Evolutionary conservation across 2,888 invertebrate genomes (phyloP).

Genomic region (Aethes cnicana): DNA sequence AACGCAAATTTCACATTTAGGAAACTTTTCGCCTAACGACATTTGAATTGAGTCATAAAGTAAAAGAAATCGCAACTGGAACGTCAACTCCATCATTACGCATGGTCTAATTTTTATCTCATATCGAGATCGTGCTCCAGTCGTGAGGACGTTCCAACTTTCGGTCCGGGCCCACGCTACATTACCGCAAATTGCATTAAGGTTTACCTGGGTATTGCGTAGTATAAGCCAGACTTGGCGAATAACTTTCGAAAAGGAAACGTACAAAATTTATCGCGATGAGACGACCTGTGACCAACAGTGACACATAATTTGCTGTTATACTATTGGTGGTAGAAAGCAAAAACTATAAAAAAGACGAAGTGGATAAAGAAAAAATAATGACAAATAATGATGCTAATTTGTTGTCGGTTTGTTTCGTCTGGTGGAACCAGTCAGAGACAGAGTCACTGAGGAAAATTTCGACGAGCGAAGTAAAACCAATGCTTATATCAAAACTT

Average conservation of each 20-base stretch:
- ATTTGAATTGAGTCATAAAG: too few species aligned
- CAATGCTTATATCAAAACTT: conserved; percentile 17
- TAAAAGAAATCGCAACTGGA: not conserved
- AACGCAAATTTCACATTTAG: too few species aligned
- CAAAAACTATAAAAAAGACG: too few species aligned
- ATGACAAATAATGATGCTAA: too few species aligned
- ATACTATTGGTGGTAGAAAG: too few species aligned
- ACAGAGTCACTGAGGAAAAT: not conserved
- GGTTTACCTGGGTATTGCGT: conserved; percentile 55
- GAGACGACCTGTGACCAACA: too few species aligned
- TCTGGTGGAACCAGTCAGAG: not conserved
- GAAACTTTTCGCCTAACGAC: too few species aligned
- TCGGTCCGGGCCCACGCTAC: conserved; percentile 47
- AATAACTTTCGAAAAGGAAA: not conserved
- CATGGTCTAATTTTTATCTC: conserved; percentile 16
- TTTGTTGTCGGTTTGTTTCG: too few species aligned
- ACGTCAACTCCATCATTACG: not conserved
- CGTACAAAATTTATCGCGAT: too few species aligned
- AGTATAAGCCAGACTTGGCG: conserved; percentile 47
- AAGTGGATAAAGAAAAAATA: too few species aligned
- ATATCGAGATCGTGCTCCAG: conserved; percentile 31
- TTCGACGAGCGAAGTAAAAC: conserved; percentile 31
- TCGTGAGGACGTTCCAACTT: conserved; percentile 41
- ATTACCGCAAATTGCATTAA: conserved; percentile 78
- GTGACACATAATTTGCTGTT: too few species aligned